These are phyloP conservation scores for Cydia strobilella DNA, from an alignment of 1,140 invertebrate species.

Conservation along the genomic window DNA sequence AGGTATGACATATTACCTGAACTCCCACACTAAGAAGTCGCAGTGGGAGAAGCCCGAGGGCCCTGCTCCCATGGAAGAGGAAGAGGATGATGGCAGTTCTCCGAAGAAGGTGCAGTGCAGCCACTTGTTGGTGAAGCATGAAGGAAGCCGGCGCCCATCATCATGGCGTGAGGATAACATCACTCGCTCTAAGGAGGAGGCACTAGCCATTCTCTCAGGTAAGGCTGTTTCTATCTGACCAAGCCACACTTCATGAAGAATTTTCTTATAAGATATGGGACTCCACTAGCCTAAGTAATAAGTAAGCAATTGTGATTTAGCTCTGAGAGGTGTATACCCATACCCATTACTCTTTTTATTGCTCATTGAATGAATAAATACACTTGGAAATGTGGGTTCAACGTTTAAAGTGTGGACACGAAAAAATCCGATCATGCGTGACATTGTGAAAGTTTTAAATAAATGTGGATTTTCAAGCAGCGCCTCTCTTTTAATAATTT, in stretches of 20 bases:
- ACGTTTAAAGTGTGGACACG: no score
- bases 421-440: no score
- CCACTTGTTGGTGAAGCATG: constrained; percentile 98
- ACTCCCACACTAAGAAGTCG: constrained; percentile 97
- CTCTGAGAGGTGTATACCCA: no score
- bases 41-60: constrained; percentile 97
- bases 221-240: constrained; percentile 14
- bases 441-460: no score
- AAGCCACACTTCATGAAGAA: no score
- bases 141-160: constrained; percentile 93
- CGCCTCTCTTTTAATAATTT: no score
- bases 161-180: constrained; percentile 98
- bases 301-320: no score
- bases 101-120: constrained; percentile 89
- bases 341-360: no score
- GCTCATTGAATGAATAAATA: no score
- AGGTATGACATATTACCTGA: constrained; percentile 88
- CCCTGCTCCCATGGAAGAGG: constrained; percentile 83
- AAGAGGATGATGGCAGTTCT: constrained; percentile 37
- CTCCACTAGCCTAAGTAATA: not conserved
- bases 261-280: no score
- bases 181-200: constrained; percentile 95
- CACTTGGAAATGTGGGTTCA: no score
- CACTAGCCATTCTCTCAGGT: constrained; percentile 88
- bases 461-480: no score